Conservation (phyloP, 2,797 vertebrate genomes). For the Erpetoichthys calabaricus region DNA sequence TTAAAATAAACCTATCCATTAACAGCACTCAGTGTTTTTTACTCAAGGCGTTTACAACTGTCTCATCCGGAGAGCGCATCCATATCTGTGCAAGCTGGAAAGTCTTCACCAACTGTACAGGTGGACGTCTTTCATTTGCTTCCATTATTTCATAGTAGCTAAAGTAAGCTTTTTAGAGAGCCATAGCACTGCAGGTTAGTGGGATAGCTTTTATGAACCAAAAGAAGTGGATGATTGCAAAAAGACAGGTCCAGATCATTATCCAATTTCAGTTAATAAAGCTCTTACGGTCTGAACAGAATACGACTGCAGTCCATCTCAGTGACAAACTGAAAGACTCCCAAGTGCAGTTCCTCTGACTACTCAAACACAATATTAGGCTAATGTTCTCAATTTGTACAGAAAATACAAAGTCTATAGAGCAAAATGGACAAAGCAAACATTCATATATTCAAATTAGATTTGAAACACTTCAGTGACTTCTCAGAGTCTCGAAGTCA, state of each 20-base stretch:
- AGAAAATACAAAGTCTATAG: conserved; percentile 24
- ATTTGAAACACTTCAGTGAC: conserved; percentile 61
- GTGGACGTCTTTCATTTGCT: conserved; percentile 86
- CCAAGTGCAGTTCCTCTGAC: conserved; percentile 7
- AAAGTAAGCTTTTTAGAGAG: conserved; percentile 36
- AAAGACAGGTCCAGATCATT: conserved; percentile 40
- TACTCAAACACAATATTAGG: conserved; percentile 21
- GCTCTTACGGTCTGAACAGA: conserved; percentile 29
- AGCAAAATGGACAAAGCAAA: conserved; percentile 49
- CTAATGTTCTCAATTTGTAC: conserved; percentile 27
- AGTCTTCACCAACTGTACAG: conserved; percentile 61
- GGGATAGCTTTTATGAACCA: too few relatives aligned
- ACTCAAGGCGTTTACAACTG: conserved; percentile 70
- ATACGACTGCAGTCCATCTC: conserved; percentile 3
- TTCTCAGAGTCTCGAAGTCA: conserved; percentile 26
- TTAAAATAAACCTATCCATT: conserved; percentile 97
- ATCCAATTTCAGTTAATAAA: conserved; percentile 42
- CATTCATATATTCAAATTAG: conserved; percentile 70
- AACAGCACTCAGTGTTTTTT: conserved; percentile 70
- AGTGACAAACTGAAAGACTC: conserved; percentile 8
- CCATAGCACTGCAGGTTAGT: conserved; percentile 41
- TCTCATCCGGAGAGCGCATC: conserved; percentile 55
- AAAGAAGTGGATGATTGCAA: conserved; percentile 27
- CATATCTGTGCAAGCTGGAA: conserved; percentile 31
- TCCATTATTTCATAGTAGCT: conserved; percentile 43